Evolutionary conservation across 1,140 invertebrate species (phyloP).

Genomic region (Agrypnia vestita): DNA sequence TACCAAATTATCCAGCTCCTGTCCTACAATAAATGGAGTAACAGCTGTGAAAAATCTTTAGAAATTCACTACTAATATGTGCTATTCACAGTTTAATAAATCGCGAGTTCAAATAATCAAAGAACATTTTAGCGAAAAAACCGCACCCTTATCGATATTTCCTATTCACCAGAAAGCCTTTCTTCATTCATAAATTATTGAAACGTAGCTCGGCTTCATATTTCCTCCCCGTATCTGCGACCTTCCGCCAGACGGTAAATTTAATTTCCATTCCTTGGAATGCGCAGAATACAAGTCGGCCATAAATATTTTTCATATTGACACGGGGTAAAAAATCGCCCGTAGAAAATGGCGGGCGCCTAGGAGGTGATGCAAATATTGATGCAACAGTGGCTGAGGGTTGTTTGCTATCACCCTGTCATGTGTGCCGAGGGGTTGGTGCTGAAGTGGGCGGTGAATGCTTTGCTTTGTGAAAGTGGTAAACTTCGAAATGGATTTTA

Average conservation of each 20-base stretch:
- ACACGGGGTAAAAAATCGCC: constrained; percentile 45
- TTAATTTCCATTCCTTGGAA: constrained; percentile 47
- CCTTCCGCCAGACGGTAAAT: constrained; percentile 46
- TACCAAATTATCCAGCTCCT: too few relatives aligned
- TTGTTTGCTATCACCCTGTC: constrained; percentile 42
- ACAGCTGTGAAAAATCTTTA: too few relatives aligned
- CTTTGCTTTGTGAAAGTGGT: constrained; percentile 16
- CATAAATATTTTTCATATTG: constrained; percentile 61
- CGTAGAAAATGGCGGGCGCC: constrained; percentile 23
- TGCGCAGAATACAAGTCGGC: constrained; percentile 40
- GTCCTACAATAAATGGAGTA: too few relatives aligned
- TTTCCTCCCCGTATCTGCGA: constrained; percentile 37
- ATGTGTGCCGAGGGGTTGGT: neutral
- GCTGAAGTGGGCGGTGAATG: neutral
- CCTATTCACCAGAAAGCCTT: neutral
- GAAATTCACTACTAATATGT: too few relatives aligned
- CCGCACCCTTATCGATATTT: too few relatives aligned
- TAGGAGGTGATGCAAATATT: constrained; percentile 47
- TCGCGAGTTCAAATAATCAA: neutral
- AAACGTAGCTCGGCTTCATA: constrained; percentile 17
- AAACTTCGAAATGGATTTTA: constrained; percentile 9
- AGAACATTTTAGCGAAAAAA: too few relatives aligned
- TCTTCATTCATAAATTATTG: constrained; percentile 39
- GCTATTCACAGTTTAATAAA: neutral
- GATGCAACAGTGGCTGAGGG: constrained; percentile 42